Base-by-base conservation (phyloP, 2,888 invertebrate species). In the Xestobium rufovillosum region DNA sequence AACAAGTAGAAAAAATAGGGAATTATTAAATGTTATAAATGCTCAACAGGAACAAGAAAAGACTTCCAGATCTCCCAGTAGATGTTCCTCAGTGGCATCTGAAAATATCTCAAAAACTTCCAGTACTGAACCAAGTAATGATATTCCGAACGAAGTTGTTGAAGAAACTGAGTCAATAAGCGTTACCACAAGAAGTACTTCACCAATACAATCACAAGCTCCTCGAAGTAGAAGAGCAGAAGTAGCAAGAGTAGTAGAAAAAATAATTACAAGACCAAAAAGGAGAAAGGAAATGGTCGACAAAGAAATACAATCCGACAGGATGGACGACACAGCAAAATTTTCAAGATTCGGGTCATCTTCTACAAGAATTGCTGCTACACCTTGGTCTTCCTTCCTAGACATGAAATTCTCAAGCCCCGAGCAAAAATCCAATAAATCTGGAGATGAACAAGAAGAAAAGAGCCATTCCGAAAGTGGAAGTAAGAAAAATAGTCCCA, bases 101-200 rank as follows among this genome's bases (percentile, higher is more conserved):
- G 61, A 61, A 34, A 56, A 56, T 28, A 19, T 19, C n/a, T 19
- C 23, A 19, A 19, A 19, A n/a, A 8, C 23, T 19, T 6, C 6
- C n/a, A 19, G n/a, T 19, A 8, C 23, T 6, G 23, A 19, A 4
- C 26, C 41, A n/a, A 37, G 32, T 3, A 33, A 31, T 28, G 25
- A 36, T 12, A 50, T 51, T 39, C 49, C 54, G 31, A 43, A 47
- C 28, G 42, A 44, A 31, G 45, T 52, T 27, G 49, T 44, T 3
- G 40, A 51, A 29, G 50, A 64, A 43, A 61, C 65, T 39, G 59
- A 72, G 26, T 66, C 75, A 3, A 60, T 87, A 2, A 70, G 71
- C 3, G 75, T 86, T 33, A 70, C 83, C 2, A 83, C 83, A 0
- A 70, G 87, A 39, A 80, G 80, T 15, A 87, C 87, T 0, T 88